A percentile compares a stretch with the other conserved stretches of the same genome.
These are phyloP conservation scores for Lycia hirtaria DNA, from an alignment of 2,888 invertebrate species.

Conservation along the genomic window DNA sequence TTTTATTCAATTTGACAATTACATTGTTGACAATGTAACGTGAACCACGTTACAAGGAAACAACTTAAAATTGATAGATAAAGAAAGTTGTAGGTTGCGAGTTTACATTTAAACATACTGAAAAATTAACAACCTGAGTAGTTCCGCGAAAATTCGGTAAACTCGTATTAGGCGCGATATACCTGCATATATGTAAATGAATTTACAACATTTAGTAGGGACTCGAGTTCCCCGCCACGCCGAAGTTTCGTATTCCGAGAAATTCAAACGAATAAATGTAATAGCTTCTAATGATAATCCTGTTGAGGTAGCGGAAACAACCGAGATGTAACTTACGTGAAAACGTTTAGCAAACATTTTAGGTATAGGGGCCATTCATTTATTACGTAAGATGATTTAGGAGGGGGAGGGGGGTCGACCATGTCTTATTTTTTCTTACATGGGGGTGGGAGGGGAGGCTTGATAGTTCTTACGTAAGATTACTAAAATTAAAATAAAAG, in stretches of 20 bases:
- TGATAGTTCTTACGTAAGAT: no score
- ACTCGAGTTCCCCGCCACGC: constrained; percentile 13
- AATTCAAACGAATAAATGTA: constrained; percentile 19
- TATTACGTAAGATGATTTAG: no score
- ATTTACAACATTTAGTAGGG: constrained; percentile 13
- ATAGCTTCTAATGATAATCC: constrained; percentile 15
- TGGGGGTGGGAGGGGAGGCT: no score
- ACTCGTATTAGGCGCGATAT: constrained; percentile 7
- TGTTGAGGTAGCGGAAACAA: constrained; percentile 8
- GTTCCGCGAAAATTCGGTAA: constrained; percentile 7
- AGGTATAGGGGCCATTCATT: no score
- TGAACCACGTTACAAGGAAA: no score
- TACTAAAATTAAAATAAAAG: no score
- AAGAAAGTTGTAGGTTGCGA: not conserved
- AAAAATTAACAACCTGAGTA: not conserved
- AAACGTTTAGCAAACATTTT: not conserved
- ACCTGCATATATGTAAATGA: no score
- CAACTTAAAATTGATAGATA: no score
- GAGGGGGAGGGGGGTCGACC: no score
- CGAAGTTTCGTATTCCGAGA: constrained; percentile 14
- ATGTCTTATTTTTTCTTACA: no score
- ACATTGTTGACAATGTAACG: no score
- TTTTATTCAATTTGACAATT: no score
- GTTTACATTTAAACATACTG: not conserved
- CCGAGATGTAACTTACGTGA: not conserved